A percentile compares a stretch with the other conserved stretches of the same genome.
Conservation (phyloP, 2,888 invertebrate species). For the Micoletzkya japonica region DNA sequence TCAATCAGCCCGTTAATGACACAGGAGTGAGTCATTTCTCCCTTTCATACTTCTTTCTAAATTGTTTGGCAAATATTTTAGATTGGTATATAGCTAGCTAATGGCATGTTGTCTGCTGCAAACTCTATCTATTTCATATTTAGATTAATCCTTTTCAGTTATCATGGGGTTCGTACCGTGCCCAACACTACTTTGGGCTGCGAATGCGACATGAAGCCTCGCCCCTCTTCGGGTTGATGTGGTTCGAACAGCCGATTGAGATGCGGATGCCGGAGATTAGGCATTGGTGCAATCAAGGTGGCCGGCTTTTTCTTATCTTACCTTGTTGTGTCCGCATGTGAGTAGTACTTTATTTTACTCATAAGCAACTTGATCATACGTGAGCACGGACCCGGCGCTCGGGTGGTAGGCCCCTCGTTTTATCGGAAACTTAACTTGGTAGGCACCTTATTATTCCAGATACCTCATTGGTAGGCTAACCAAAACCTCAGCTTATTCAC, state of each 20-base stretch:
- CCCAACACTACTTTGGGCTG: constrained; percentile 85
- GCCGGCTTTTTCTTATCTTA: too few species aligned
- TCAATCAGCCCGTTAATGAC: constrained; percentile 14
- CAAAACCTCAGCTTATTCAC: too few species aligned
- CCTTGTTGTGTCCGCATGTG: too few species aligned
- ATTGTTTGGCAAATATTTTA: not conserved
- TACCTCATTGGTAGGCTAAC: too few species aligned
- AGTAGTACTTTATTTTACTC: too few species aligned
- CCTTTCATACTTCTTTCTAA: not conserved
- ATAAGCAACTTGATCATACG: too few species aligned
- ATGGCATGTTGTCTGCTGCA: not conserved
- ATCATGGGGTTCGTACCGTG: constrained; percentile 87
- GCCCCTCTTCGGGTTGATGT: constrained; percentile 90
- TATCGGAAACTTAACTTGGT: too few species aligned
- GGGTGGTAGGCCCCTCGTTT: too few species aligned
- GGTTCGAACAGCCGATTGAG: constrained; percentile 77
- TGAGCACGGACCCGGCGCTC: too few species aligned
- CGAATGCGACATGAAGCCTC: constrained; percentile 87
- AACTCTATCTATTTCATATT: too few species aligned
- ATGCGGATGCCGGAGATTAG: constrained; percentile 63
- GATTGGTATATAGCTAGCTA: not conserved
- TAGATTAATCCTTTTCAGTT: constrained; percentile 32
- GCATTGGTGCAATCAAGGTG: constrained; percentile 85
- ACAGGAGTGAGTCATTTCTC: constrained; percentile 2
- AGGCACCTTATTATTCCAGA: too few species aligned